These are phyloP conservation scores for Megamerina dolium DNA, from an alignment of 2,888 invertebrate species.

Conservation along the genomic window DNA sequence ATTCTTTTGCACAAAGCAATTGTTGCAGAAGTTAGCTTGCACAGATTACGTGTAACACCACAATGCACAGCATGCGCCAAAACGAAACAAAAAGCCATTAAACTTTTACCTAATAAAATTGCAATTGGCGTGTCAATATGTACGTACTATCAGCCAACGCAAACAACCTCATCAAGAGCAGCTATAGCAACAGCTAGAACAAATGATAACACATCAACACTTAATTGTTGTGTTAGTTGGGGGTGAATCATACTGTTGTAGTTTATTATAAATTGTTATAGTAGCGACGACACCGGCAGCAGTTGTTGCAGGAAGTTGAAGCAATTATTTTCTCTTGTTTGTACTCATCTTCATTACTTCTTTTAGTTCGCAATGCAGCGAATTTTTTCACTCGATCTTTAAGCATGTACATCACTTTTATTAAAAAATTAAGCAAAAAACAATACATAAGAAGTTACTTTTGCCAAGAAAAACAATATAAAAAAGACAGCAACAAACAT, in stretches of 20 bases:
- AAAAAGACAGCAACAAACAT: background rate
- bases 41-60: constrained; percentile 6
- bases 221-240: constrained; percentile 39
- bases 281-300: no score
- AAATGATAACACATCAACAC: constrained; percentile 42
- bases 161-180: background rate
- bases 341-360: no score
- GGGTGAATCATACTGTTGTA: no score
- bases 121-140: constrained; percentile 24
- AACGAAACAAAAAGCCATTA: constrained; percentile 15
- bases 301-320: no score
- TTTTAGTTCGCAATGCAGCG: no score
- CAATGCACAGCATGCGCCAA: no score
- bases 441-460: no score
- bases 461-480: background rate
- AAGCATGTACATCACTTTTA: no score
- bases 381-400: no score
- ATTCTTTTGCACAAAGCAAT: background rate
- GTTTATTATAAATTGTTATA: no score
- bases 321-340: no score
- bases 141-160: background rate
- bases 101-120: constrained; percentile 25
- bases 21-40: constrained; percentile 10
- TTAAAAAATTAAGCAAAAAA: no score
- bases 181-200: background rate